Base-by-base conservation (phyloP, 2,113 vertebrate genomes). In the Theristicus caerulescens region DNA sequence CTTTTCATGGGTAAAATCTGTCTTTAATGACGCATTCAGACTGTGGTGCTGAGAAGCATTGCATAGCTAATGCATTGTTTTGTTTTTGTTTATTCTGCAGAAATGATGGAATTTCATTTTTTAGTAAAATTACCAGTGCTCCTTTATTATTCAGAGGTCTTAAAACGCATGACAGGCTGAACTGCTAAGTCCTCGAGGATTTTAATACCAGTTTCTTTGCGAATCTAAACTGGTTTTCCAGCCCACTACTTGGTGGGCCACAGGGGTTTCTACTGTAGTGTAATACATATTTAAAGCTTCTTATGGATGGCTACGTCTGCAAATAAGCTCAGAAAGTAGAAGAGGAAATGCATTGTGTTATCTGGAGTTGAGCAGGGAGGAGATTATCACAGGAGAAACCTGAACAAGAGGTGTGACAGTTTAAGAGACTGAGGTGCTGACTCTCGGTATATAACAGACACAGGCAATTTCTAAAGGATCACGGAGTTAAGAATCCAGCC, bases 41-140 rank as follows among this genome's bases (percentile, higher is more conserved):
- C 94, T 91, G 96, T 31, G 72, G 82, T 97, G 97, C 97, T 93
- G 93, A 92, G 97, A 97, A 95, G 79, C 74, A 97, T 31, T 97
- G 97, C 98, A 97, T 96, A 97, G 96, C 96, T 98, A 98, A 98
- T 98, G 97, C 98, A 98, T 97, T 98, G 96, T 83, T 96, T 97
- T 98, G 95, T 91, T 98, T 98, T 97, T 98, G 98, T 98, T 98
- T 98, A 98, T 98, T 98, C 98, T 97, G 98, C 98, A 98, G 97
- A 98, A 98, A 98, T 94, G 86, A 90, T 32, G 90, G 96, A 72
- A 98, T 98, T 96, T 88, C 97, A 98, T 98, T 97, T 98, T 98
- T 98, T 97, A 96, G 96, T 91, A 84, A 93, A 98, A 97, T 98
- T 96, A 97, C 97, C 88, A 74, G 90, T 52, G 93, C 84, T 88